phyloP scores from a whole-genome alignment of 2,797 vertebrate species.

The Gymnodraco acuticeps region DNA sequence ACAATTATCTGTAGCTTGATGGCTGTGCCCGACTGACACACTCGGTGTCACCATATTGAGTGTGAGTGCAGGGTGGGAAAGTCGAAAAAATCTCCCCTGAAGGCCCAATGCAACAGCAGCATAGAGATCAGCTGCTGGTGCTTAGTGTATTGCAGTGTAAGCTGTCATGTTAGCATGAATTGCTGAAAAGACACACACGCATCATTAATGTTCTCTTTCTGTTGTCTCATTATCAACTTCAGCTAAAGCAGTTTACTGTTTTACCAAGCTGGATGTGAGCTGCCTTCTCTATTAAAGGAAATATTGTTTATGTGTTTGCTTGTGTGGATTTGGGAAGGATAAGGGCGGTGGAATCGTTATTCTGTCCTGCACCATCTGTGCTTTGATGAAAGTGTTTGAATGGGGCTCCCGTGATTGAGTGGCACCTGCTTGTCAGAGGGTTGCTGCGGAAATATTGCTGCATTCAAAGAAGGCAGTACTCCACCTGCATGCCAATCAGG shows the following conservation, averaged over 20 bases:
- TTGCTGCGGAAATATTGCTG: conserved; percentile 89
- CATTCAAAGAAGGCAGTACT: conserved; percentile 77
- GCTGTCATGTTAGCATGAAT: conserved; percentile 56
- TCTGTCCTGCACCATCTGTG: conserved; percentile 86
- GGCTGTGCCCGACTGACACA: conserved; percentile 59
- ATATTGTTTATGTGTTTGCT: conserved; percentile 17
- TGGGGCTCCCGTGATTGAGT: conserved; percentile 85
- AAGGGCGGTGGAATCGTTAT: conserved; percentile 80
- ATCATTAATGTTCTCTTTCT: conserved; percentile 20
- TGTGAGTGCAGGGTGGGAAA: conserved; percentile 62
- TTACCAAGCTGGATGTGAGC: conserved; percentile 10
- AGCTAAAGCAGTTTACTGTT: conserved; percentile 17
- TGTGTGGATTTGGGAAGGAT: conserved; percentile 33
- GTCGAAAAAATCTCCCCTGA: conserved; percentile 56
- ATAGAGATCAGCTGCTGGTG: conserved; percentile 80
- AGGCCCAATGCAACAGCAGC: conserved; percentile 60
- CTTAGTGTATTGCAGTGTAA: conserved; percentile 33
- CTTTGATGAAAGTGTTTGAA: conserved; percentile 76
- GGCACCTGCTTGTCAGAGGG: conserved; percentile 90
- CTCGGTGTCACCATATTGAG: conserved; percentile 57
- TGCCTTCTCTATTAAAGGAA: conserved; percentile 27
- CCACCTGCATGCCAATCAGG: conserved; percentile 90
- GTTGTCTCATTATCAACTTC: conserved; percentile 37
- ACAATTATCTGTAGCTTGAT: conserved; percentile 76
- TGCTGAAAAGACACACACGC: conserved; percentile 28